phyloP scores from a whole-genome alignment of 2,113 vertebrate genomes.

The Gambusia affinis region DNA sequence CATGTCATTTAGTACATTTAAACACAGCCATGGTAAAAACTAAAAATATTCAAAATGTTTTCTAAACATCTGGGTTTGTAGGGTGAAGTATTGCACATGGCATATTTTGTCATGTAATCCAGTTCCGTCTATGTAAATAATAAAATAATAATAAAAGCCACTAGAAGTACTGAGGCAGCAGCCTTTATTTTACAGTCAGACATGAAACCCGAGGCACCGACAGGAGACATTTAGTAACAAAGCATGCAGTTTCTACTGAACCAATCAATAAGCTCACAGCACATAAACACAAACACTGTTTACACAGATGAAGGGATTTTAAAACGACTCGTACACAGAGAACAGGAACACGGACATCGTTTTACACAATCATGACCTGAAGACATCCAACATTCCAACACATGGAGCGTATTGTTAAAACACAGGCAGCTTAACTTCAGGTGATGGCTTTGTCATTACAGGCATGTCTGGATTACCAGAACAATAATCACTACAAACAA shows the following conservation, averaged over 20 bases:
- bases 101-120: neutral
- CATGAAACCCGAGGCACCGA: slow-evolving; percentile 25
- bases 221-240: slow-evolving; percentile 26
- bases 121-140: neutral
- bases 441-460: neutral
- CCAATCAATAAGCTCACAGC: neutral
- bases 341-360: neutral
- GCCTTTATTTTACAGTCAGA: slow-evolving; percentile 36
- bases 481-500: neutral
- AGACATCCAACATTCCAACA: neutral
- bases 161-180: slow-evolving; percentile 13
- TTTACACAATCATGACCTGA: neutral
- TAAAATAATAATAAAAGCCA: neutral
- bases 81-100: neutral
- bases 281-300: neutral
- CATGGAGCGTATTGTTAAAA: no score
- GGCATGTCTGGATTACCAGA: neutral
- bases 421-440: neutral
- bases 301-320: neutral
- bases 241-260: slow-evolving; percentile 30
- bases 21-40: no score
- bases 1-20: no score
- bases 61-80: no score
- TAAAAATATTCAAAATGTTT: no score
- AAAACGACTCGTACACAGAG: neutral